Conservation (phyloP, 2,797 vertebrate species). For the Pseudochirops corinnae region DNA sequence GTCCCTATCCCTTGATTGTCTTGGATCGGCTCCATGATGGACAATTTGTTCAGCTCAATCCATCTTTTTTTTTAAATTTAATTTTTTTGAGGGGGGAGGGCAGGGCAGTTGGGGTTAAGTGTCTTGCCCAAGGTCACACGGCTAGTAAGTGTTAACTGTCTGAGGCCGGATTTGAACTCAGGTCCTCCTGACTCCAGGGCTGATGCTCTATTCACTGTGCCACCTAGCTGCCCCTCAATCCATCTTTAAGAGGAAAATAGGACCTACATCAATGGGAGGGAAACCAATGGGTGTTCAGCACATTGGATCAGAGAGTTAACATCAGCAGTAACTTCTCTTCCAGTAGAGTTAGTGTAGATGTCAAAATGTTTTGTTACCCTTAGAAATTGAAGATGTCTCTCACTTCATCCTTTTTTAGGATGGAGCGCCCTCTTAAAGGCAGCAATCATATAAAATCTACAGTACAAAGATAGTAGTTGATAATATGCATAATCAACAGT, state of each 20-base stretch:
- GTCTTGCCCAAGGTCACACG: no score
- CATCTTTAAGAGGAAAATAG: neutral
- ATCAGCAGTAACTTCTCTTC: neutral
- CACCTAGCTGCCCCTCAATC: neutral
- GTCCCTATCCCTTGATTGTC: neutral
- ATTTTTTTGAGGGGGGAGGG: no score
- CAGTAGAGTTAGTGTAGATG: neutral
- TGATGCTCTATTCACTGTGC: no score
- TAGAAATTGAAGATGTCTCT: neutral
- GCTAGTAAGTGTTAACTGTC: no score
- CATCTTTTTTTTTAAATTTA: neutral
- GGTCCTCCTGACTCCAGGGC: no score
- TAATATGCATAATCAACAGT: neutral
- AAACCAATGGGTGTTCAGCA: neutral
- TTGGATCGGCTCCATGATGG: neutral
- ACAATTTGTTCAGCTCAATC: neutral
- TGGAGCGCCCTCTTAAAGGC: neutral
- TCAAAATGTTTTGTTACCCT: neutral
- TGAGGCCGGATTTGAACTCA: no score
- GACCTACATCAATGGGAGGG: neutral
- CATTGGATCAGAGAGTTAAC: neutral
- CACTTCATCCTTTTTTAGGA: neutral
- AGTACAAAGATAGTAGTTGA: neutral
- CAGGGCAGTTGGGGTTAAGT: no score
- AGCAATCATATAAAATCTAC: neutral